Evolutionary conservation across 2,797 vertebrate species (phyloP).

Genomic region (Anolis apletophallus): DNA sequence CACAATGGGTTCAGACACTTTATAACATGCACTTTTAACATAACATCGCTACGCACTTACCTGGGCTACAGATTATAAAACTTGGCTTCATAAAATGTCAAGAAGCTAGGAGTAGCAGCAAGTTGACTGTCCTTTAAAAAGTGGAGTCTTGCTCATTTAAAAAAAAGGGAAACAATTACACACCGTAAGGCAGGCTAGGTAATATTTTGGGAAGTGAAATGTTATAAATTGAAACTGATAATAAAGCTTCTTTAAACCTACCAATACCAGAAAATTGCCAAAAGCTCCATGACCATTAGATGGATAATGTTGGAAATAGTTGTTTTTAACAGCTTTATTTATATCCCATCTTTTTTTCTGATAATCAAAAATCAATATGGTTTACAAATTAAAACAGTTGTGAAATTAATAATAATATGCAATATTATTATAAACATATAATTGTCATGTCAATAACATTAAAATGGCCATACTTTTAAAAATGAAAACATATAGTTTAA

Average conservation of each 20-base stretch:
- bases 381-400: too few relatives aligned
- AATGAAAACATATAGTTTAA: too few relatives aligned
- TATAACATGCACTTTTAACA: background rate
- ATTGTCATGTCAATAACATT: too few relatives aligned
- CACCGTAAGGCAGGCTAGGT: background rate
- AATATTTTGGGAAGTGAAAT: background rate
- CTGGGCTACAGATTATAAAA: background rate
- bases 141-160: background rate
- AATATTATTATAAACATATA: too few relatives aligned
- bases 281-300: background rate
- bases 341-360: too few relatives aligned
- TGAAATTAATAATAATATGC: too few relatives aligned
- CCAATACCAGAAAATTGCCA: background rate
- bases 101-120: background rate
- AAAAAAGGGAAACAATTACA: background rate
- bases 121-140: background rate
- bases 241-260: constrained; percentile 1
- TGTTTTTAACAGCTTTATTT: too few relatives aligned
- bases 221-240: background rate
- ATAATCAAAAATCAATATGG: too few relatives aligned
- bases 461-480: too few relatives aligned
- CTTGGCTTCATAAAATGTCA: background rate
- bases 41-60: background rate
- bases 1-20: background rate
- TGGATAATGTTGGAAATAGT: too few relatives aligned